These are phyloP conservation scores for Boloria euphrosyne DNA, from an alignment of 2,888 invertebrate species.

Conservation along the genomic window DNA sequence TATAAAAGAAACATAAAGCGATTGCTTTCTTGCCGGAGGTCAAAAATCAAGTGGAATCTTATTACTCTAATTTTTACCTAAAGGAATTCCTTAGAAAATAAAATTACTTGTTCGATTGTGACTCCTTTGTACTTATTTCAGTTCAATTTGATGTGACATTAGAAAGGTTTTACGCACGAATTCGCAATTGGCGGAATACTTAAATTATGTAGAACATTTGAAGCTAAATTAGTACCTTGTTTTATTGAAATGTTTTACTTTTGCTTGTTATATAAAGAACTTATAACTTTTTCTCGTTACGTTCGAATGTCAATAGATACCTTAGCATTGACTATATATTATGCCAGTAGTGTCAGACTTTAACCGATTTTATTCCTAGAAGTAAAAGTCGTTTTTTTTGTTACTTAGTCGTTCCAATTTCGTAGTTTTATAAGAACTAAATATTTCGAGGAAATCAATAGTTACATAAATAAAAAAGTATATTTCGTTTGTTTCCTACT, in stretches of 20 bases:
- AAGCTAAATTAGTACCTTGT: neutral
- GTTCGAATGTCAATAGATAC: too few relatives aligned
- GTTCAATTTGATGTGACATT: slow-evolving; percentile 28
- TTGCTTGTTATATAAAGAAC: too few relatives aligned
- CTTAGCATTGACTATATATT: too few relatives aligned
- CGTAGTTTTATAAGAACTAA: too few relatives aligned
- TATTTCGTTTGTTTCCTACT: too few relatives aligned
- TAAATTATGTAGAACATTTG: slow-evolving; percentile 19
- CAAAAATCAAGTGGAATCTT: slow-evolving; percentile 61
- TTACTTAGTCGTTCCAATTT: too few relatives aligned
- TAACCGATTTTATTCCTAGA: too few relatives aligned
- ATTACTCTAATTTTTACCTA: slow-evolving; percentile 57
- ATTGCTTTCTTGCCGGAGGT: slow-evolving; percentile 50
- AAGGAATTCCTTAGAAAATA: slow-evolving; percentile 25
- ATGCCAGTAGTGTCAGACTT: too few relatives aligned
- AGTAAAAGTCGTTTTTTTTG: too few relatives aligned
- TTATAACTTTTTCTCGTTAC: too few relatives aligned
- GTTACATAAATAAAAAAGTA: too few relatives aligned
- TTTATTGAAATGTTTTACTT: neutral
- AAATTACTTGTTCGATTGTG: slow-evolving; percentile 50
- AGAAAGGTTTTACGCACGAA: slow-evolving; percentile 26
- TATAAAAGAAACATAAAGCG: slow-evolving; percentile 44
- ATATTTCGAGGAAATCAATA: too few relatives aligned
- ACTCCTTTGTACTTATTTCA: slow-evolving; percentile 45
- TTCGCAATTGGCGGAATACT: slow-evolving; percentile 28